A percentile compares a stretch with the other conserved stretches of the same genome.
Conservation (phyloP, 2,888 invertebrate genomes). For the Diaperis boleti region DNA sequence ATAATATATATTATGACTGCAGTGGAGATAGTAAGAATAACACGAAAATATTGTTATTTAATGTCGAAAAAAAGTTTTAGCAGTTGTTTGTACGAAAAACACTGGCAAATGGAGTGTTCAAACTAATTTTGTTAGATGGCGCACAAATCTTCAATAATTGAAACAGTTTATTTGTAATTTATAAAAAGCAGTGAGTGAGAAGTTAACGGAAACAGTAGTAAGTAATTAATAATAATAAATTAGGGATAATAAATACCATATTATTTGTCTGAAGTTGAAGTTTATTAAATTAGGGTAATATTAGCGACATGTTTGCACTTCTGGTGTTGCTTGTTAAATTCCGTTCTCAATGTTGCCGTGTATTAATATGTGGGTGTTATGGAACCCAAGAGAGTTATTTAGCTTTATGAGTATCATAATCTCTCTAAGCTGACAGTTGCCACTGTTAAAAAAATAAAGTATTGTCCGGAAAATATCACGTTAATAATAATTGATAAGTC, state of each 20-base stretch:
- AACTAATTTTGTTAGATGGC: too few relatives aligned
- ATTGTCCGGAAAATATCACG: slow-evolving; percentile 17
- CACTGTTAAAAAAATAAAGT: slow-evolving; percentile 26
- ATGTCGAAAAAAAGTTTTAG: too few relatives aligned
- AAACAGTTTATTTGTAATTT: too few relatives aligned
- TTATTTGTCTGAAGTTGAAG: neutral
- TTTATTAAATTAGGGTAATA: slow-evolving; percentile 12
- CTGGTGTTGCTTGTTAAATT: slow-evolving; percentile 9
- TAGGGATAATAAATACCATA: neutral
- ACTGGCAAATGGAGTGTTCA: too few relatives aligned
- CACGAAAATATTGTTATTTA: too few relatives aligned
- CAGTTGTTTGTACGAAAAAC: too few relatives aligned
- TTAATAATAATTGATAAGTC: slow-evolving; percentile 32
- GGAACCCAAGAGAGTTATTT: slow-evolving; percentile 38
- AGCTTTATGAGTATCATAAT: slow-evolving; percentile 34
- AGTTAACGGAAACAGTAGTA: too few relatives aligned
- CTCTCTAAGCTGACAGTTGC: slow-evolving; percentile 21
- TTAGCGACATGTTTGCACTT: slow-evolving; percentile 21
- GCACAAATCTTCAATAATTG: too few relatives aligned
- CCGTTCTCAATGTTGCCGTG: slow-evolving; percentile 6
- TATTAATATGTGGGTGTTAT: slow-evolving; percentile 35
- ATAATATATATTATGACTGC: too few relatives aligned
- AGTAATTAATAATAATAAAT: too few relatives aligned
- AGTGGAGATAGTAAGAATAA: too few relatives aligned
- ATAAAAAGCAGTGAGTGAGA: too few relatives aligned